Evolutionary conservation across 2,797 vertebrate genomes (phyloP).

Genomic region (Enteromius argenteus): DNA sequence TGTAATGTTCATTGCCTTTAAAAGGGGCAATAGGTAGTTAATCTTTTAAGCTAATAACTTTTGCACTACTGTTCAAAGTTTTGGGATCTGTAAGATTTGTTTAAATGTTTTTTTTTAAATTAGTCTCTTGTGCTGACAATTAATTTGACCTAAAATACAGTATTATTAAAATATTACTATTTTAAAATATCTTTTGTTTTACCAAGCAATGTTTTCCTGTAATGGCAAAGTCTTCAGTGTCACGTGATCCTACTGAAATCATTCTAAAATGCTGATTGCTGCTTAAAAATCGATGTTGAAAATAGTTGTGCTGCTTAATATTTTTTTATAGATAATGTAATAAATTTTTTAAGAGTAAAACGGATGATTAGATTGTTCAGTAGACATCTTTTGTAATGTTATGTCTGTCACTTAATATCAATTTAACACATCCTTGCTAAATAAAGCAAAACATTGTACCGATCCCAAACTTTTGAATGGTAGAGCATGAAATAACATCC

Average conservation of each 20-base stretch:
- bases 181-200: neutral
- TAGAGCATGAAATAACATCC: neutral
- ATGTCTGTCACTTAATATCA: neutral
- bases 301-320: neutral
- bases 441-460: neutral
- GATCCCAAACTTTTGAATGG: neutral
- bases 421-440: neutral
- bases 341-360: neutral
- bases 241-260: neutral
- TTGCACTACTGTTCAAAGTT: neutral
- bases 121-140: neutral
- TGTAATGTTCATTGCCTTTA: neutral
- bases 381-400: neutral
- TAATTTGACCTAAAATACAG: neutral
- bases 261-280: neutral
- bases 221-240: neutral
- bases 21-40: neutral
- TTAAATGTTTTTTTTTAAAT: neutral
- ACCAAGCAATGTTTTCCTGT: neutral
- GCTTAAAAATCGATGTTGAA: neutral
- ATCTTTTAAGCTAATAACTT: neutral
- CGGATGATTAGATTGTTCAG: neutral
- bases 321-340: neutral
- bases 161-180: neutral
- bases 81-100: neutral